phyloP scores from a whole-genome alignment of 2,113 vertebrate species.

The Xenus cinereus region DNA sequence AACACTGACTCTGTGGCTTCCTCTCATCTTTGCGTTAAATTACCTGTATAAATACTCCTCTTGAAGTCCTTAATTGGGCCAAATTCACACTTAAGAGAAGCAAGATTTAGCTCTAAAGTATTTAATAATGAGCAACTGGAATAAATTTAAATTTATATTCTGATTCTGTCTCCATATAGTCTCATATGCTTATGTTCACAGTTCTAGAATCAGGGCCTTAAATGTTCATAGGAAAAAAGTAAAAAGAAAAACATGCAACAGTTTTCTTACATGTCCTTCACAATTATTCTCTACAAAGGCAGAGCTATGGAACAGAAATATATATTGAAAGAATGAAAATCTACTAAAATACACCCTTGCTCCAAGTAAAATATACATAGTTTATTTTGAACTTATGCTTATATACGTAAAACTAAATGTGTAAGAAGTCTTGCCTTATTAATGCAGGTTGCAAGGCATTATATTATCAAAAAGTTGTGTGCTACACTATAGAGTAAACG shows the following conservation, averaged over 20 bases:
- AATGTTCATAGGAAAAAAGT: background rate
- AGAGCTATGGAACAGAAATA: background rate
- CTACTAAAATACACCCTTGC: slow-evolving; percentile 38
- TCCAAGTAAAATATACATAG: slow-evolving; percentile 39
- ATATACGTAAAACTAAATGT: background rate
- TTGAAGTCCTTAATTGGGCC: background rate
- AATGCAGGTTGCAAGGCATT: background rate
- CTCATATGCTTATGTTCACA: background rate
- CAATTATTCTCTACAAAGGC: background rate
- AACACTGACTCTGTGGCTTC: background rate
- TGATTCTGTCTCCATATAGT: background rate
- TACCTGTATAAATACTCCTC: background rate
- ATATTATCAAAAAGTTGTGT: background rate
- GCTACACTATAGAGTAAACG: background rate
- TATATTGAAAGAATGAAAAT: background rate
- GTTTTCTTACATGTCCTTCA: background rate
- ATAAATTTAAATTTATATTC: background rate
- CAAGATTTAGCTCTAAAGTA: background rate
- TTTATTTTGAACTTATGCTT: background rate
- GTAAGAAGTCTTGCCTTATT: background rate
- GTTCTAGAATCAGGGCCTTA: background rate
- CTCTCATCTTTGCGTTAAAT: background rate
- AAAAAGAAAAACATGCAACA: background rate
- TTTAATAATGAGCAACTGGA: background rate
- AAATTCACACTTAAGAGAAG: background rate